Base-by-base conservation (phyloP, 2,888 invertebrate genomes). In the Muschampia staudingeri region DNA sequence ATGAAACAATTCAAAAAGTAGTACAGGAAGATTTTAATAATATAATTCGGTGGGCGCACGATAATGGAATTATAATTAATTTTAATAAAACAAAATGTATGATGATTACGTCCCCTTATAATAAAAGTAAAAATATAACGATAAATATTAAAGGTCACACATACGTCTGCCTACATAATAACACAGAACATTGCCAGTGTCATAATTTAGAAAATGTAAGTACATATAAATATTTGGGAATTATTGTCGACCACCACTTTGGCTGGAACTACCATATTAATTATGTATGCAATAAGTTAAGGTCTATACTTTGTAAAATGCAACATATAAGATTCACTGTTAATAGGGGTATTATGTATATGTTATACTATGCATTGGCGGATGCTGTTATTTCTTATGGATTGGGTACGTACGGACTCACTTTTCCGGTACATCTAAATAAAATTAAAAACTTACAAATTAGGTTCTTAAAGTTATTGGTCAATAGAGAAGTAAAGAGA, bases 21-120 rank as follows among this genome's bases (percentile, higher is more conserved):
- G 11, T 76, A 9, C 56, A 71, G 30, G 14, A 40, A 12, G 71
- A 70, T 37, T 61, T 71, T 61, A 56, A 70, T 34, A 56, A 76
- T 40, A 30, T 70, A 34, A 25, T 52, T 19, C 25, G 70, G 37
- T 73, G 73, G 69, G 52, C 78, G 34, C 78, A 78, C 25, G 71
- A 56, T 48, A 78, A 78, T 40, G 71, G 78, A 4, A 78, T 71
- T 7, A 40, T 71, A 2, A 52, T 78, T 7, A 78, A 78, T 30
- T 16, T 71, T 16, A 19, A n/a, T 44, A 78, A 78, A 52, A 78
- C 78, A 12, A 78, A 78, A 78, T 78, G 25, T 19, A 78, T 78
- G 78, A 2, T 69, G 2, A 69, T 69, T 30, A 34, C 69, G 14
- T 69, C 69, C 6, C 37, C 69, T 34, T 69, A 69, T 16, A 69